A percentile compares a stretch with the other conserved stretches of the same genome.
Evolutionary conservation across 2,888 invertebrate species (phyloP).

Genomic region (Yponomeuta evonymella): DNA sequence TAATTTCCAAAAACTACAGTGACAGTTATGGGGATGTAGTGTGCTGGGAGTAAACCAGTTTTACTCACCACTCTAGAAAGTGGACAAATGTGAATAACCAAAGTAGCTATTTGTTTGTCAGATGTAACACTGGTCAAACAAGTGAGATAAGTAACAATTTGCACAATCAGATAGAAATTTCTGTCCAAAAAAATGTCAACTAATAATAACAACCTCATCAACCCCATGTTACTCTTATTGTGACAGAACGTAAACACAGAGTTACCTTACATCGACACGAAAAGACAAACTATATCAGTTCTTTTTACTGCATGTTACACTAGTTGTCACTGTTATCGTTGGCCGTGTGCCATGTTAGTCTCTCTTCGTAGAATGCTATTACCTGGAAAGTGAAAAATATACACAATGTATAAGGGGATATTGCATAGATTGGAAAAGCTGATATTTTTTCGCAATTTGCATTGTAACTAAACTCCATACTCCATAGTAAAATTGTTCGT

Average conservation of each 20-base stretch:
- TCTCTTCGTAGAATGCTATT: conserved; percentile 96
- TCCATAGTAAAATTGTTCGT: no score
- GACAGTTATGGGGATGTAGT: no score
- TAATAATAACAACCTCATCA: not conserved
- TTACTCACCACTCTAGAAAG: no score
- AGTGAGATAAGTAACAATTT: not conserved
- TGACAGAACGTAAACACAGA: not conserved
- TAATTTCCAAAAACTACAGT: no score
- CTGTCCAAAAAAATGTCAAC: not conserved
- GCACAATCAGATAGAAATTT: not conserved
- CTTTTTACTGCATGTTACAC: not conserved
- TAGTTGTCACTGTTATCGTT: conserved; percentile 12
- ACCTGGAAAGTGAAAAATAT: conserved; percentile 66
- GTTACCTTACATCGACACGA: not conserved
- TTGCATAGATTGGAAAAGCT: no score
- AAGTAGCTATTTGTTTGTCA: no score
- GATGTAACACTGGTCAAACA: not conserved
- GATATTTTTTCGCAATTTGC: no score
- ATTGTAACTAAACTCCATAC: no score
- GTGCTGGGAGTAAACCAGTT: no score
- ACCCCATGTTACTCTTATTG: not conserved
- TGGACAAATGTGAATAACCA: no score
- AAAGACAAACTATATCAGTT: not conserved
- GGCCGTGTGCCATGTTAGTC: conserved; percentile 95
- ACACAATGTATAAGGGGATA: no score